Percentiles rank a stretch among this genome's conserved stretches.
phyloP scores from a whole-genome alignment of 2,888 invertebrate genomes.

The Cosmia pyralina region DNA sequence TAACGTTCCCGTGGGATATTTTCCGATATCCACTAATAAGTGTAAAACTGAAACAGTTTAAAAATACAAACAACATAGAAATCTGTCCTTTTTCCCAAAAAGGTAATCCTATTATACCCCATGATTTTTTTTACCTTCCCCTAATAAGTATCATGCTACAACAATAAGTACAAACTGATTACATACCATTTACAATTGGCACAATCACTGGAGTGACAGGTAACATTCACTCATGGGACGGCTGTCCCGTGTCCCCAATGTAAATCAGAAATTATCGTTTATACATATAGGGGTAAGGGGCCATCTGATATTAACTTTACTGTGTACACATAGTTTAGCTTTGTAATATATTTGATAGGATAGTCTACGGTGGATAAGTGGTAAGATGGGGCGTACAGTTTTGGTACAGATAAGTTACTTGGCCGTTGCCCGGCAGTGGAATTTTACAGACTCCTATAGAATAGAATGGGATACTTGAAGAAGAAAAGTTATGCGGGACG shows the following conservation, averaged over 20 bases:
- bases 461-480: neutral
- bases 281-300: conserved; percentile 42
- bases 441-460: neutral
- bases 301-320: conserved; percentile 59
- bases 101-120: no score
- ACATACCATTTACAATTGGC: conserved; percentile 70
- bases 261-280: conserved; percentile 59
- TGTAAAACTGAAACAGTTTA: neutral
- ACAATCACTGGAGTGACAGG: conserved; percentile 71
- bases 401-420: conserved; percentile 2
- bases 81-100: neutral
- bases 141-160: neutral
- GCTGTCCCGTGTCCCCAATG: conserved; percentile 53
- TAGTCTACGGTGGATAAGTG: conserved; percentile 41
- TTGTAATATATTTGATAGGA: conserved; percentile 47
- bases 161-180: conserved; percentile 48
- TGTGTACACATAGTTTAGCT: conserved; percentile 38
- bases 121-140: no score
- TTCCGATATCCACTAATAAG: neutral
- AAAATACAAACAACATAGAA: neutral
- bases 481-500: neutral
- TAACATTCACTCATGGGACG: conserved; percentile 62
- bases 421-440: neutral
- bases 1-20: no score
- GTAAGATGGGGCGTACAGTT: conserved; percentile 15